Conservation (phyloP, 1,140 invertebrate species). For the Oncopodura yosiiana region DNA sequence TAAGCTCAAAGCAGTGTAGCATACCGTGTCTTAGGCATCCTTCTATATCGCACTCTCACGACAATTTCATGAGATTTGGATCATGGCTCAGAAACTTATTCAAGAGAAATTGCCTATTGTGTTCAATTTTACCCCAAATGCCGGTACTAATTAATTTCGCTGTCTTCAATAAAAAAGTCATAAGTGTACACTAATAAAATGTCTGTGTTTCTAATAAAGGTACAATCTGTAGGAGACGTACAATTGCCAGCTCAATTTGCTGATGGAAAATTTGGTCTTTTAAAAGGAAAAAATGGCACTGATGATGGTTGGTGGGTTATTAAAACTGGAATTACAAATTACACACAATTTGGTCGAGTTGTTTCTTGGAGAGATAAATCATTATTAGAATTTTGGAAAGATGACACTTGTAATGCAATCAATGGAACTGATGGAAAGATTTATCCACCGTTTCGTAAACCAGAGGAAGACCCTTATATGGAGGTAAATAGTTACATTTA, state of each 20-base stretch:
- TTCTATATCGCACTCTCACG: too few relatives aligned
- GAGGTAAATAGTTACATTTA: too few relatives aligned
- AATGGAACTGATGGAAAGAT: constrained; percentile 9
- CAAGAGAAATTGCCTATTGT: too few relatives aligned
- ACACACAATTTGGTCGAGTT: neutral
- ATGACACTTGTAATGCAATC: constrained; percentile 3
- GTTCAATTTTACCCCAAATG: too few relatives aligned
- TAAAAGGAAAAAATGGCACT: constrained; percentile 9
- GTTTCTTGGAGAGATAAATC: neutral
- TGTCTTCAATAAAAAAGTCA: too few relatives aligned
- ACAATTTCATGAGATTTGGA: too few relatives aligned
- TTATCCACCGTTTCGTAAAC: neutral
- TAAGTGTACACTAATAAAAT: too few relatives aligned
- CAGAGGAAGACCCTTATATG: constrained; percentile 3
- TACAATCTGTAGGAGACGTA: neutral
- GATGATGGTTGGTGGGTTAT: constrained; percentile 1
- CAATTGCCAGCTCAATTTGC: neutral
- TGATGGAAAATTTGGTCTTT: constrained; percentile 7
- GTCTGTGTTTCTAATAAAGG: too few relatives aligned
- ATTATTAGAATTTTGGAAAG: neutral
- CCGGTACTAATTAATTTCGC: too few relatives aligned
- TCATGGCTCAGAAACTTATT: too few relatives aligned
- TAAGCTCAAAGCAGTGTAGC: too few relatives aligned
- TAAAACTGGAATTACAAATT: neutral
- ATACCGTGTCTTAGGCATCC: too few relatives aligned